Evolutionary conservation across 2,888 invertebrate genomes (phyloP), one percentile per base, ranked within the genome.

Genomic region (Leucophenga montana): DNA sequence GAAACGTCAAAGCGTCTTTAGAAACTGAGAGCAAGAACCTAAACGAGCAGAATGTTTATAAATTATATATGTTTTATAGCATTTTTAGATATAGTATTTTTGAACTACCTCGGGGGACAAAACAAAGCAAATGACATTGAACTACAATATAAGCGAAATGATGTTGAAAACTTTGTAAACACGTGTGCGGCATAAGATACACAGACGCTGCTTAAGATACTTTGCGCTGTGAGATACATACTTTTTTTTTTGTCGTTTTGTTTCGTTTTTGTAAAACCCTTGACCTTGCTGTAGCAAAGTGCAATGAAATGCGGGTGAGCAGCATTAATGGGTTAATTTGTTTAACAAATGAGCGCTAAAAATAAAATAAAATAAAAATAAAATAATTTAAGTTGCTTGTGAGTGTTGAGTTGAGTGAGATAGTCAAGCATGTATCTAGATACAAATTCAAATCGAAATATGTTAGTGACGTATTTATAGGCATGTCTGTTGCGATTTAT

Each of bases 241-340:
- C 4, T 39, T 39, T 11, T 57, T 57, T 56, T 20, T 50, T 20
- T 67, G 53, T 14, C 14, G 57, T 6, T 73, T 56, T 33, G 39
- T 54, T 62, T 33, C 61, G 64, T 39, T 67, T 74, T 57, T 46
- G 67, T 48, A 59, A 71, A 22, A 46, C 62, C 62, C 62, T 64
- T 64, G 62, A 64, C 62, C 62, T 64, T 64, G 62, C 11, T 50
- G 3, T n/a, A n/a, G n/a, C 16, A 16, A 18, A 16, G 13, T 8
- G 18, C 13, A n/a, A 13, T 48, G 48, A 48, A 48, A n/a, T 48
- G 3, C 11, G 46, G 20, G 22, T 62, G 62, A 9, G 61, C 22
- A 33, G 59, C 33, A 33, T 31, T 59, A 14, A 27, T 27, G 20
- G 14, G 20, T 56, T 56, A 56, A 56, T 27, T 56, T 56, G 56